A percentile compares a stretch with the other conserved stretches of the same genome.
Evolutionary conservation across 2,797 vertebrate genomes (phyloP).

Genomic region (Lates japonicus): DNA sequence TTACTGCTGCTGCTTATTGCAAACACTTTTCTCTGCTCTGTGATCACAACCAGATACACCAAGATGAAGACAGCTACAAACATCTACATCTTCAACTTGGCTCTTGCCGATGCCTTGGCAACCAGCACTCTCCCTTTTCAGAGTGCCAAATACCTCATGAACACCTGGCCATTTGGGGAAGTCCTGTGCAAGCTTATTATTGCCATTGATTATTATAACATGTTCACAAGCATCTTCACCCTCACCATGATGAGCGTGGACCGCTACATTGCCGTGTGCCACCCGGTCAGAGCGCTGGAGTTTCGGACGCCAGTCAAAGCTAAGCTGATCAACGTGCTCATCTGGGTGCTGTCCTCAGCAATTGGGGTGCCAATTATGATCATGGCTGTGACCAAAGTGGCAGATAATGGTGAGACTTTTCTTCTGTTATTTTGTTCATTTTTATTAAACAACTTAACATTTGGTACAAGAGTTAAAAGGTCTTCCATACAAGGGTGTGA

Average conservation of each 20-base stretch:
- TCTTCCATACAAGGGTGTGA: neutral
- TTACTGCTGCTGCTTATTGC: slow-evolving; percentile 13
- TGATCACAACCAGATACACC: slow-evolving; percentile 88
- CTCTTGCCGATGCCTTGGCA: slow-evolving; percentile 92
- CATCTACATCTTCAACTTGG: slow-evolving; percentile 98
- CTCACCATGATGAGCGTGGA: slow-evolving; percentile 98
- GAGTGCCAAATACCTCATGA: slow-evolving; percentile 95
- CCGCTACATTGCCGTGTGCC: slow-evolving; percentile 95
- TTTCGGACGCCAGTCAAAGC: slow-evolving; percentile 94
- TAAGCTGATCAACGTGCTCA: slow-evolving; percentile 94
- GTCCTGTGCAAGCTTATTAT: slow-evolving; percentile 93
- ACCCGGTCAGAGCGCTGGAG: slow-evolving; percentile 92
- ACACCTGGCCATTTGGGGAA: slow-evolving; percentile 95
- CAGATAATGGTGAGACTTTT: slow-evolving; percentile 84
- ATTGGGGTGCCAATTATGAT: slow-evolving; percentile 94
- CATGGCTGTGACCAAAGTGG: slow-evolving; percentile 91
- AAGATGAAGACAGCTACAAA: slow-evolving; percentile 98
- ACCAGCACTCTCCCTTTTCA: slow-evolving; percentile 97
- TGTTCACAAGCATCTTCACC: slow-evolving; percentile 98
- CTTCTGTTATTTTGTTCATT: neutral
- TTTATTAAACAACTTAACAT: neutral
- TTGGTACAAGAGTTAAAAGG: too few relatives aligned
- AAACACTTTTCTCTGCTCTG: slow-evolving; percentile 33
- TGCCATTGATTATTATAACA: slow-evolving; percentile 97
- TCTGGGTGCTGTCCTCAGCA: slow-evolving; percentile 94